These are phyloP conservation scores for Synergus umbraculus DNA, from an alignment of 2,888 invertebrate genomes.

Conservation along the genomic window DNA sequence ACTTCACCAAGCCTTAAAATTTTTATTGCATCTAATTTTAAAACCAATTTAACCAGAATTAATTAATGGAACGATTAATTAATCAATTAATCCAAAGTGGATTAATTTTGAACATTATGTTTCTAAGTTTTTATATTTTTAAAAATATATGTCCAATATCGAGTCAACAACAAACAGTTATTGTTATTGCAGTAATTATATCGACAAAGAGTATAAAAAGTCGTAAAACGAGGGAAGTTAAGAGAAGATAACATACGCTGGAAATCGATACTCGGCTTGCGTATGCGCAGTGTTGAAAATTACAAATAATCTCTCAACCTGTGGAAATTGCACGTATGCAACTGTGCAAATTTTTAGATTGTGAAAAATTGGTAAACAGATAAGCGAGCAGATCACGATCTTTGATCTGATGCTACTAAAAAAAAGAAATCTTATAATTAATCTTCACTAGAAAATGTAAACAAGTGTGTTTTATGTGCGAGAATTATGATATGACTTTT, in stretches of 20 bases:
- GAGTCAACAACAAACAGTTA: not conserved
- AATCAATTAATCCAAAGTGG: not conserved
- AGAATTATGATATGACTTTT: not conserved
- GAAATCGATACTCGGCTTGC: constrained; percentile 26
- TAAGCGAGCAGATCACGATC: constrained; percentile 15
- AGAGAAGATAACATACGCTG: constrained; percentile 34
- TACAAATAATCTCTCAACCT: constrained; percentile 19
- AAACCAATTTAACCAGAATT: not conserved
- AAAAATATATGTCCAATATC: not conserved
- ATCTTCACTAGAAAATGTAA: not conserved
- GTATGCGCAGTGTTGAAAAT: constrained; percentile 36
- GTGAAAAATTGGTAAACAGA: not conserved
- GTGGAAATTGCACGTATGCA: constrained; percentile 17
- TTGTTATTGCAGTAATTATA: constrained; percentile 16
- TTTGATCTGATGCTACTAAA: not conserved
- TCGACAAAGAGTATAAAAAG: constrained; percentile 14
- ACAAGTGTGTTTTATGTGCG: not conserved
- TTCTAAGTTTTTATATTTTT: not conserved
- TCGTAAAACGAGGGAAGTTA: not conserved
- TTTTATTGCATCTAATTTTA: not conserved
- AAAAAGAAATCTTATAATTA: not conserved
- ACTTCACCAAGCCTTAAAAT: too few relatives aligned
- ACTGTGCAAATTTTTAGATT: not conserved
- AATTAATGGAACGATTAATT: too few relatives aligned
- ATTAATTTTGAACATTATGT: not conserved